phyloP scores from a whole-genome alignment of 2,797 vertebrate species.

The Ceryle rudis region DNA sequence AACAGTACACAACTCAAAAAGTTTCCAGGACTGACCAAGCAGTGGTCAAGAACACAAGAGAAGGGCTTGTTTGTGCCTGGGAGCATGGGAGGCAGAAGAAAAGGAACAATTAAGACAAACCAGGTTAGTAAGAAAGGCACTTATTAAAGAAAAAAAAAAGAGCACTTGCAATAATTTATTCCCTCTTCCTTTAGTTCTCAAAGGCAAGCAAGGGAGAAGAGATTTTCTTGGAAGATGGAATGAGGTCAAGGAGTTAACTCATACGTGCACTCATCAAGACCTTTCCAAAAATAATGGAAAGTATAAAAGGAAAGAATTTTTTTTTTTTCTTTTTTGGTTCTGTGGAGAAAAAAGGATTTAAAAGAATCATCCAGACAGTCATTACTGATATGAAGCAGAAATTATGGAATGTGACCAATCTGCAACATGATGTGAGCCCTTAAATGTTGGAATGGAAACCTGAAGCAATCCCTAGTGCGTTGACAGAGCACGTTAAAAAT shows the following conservation, averaged over 20 bases:
- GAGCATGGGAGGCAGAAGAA: not conserved
- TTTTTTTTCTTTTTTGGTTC: not conserved
- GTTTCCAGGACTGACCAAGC: conserved; percentile 1
- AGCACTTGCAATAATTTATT: conserved; percentile 23
- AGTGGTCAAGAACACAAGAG: not conserved
- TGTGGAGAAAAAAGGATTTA: not conserved
- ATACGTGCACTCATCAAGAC: not conserved
- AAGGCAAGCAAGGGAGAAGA: conserved; percentile 13
- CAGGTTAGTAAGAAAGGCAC: conserved; percentile 34
- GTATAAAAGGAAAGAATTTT: not conserved
- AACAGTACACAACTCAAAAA: conserved; percentile 6
- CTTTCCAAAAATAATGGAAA: not conserved
- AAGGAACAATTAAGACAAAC: conserved; percentile 25
- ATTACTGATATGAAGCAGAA: not conserved
- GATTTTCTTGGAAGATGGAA: conserved; percentile 32
- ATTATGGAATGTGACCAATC: not conserved
- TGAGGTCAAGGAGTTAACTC: conserved; percentile 50
- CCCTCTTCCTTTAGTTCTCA: conserved; percentile 28
- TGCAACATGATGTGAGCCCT: not conserved
- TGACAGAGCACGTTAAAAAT: not conserved
- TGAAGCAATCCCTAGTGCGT: not conserved
- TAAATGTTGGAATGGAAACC: not conserved
- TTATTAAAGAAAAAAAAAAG: conserved; percentile 15
- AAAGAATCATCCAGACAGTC: not conserved
- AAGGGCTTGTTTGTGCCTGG: not conserved